Conservation (phyloP, 2,888 invertebrate species). For the Nemoura dubitans region DNA sequence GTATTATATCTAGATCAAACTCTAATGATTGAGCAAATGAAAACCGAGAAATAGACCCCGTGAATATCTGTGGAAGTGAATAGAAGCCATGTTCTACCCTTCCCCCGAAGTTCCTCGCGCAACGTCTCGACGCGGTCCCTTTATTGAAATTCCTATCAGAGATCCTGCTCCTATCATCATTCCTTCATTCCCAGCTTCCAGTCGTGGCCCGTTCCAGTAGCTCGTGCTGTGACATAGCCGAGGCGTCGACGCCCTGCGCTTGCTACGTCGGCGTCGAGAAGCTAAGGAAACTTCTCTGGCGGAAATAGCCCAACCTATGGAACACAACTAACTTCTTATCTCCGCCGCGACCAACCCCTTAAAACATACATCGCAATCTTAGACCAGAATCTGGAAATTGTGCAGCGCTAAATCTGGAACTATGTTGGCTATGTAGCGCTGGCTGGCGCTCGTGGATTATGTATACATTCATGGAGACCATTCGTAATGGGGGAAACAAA, state of each 20-base stretch:
- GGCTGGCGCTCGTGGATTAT: neutral
- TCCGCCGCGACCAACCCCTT: neutral
- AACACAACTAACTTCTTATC: constrained; percentile 27
- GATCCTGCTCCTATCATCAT: constrained; percentile 37
- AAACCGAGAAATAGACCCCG: neutral
- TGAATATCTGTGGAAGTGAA: constrained; percentile 14
- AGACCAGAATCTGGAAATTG: neutral
- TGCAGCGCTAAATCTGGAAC: constrained; percentile 10
- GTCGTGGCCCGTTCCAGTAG: neutral
- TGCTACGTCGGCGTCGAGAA: neutral
- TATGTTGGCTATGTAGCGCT: neutral
- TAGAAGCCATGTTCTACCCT: neutral
- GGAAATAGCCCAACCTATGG: constrained; percentile 31
- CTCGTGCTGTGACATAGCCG: neutral
- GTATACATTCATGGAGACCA: neutral
- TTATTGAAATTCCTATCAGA: constrained; percentile 47
- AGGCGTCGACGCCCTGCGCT: neutral
- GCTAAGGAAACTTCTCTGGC: neutral
- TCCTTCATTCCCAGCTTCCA: constrained; percentile 38
- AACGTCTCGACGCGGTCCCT: neutral
- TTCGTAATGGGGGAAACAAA: neutral
- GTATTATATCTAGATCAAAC: constrained; percentile 3
- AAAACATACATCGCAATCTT: constrained; percentile 22
- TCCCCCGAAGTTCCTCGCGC: neutral
- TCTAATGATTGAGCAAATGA: constrained; percentile 1